Evolutionary conservation across 1,140 invertebrate species (phyloP).

Genomic region (Solenopsis fugax): DNA sequence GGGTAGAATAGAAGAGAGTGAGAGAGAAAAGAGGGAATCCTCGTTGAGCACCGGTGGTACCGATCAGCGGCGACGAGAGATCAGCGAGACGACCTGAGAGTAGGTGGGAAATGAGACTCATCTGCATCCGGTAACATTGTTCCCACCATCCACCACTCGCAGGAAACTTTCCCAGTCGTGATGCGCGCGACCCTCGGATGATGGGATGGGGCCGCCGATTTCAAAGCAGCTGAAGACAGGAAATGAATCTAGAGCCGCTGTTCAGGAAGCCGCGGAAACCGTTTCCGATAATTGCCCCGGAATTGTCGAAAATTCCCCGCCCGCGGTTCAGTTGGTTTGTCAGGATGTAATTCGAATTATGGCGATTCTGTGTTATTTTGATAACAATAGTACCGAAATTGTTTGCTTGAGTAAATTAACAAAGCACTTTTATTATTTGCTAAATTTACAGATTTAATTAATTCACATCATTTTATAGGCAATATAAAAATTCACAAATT

Average conservation of each 20-base stretch:
- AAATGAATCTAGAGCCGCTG: slow-evolving; percentile 70
- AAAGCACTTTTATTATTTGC: background rate
- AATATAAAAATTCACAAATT: background rate
- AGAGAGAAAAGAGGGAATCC: background rate
- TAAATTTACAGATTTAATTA: background rate
- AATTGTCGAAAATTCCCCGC: slow-evolving; percentile 67
- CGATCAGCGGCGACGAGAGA: slow-evolving; percentile 56
- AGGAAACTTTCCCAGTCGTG: slow-evolving; percentile 65
- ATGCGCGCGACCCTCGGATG: slow-evolving; percentile 38
- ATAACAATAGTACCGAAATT: background rate
- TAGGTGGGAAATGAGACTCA: slow-evolving; percentile 72
- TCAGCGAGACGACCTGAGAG: slow-evolving; percentile 45
- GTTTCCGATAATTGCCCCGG: slow-evolving; percentile 67
- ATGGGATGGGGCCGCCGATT: slow-evolving; percentile 52
- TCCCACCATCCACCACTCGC: slow-evolving; percentile 60
- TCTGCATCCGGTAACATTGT: slow-evolving; percentile 78
- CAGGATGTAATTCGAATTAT: slow-evolving; percentile 54
- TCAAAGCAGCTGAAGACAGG: slow-evolving; percentile 68
- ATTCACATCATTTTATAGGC: background rate
- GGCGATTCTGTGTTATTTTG: slow-evolving; percentile 3
- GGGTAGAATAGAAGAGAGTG: background rate
- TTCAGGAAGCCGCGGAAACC: slow-evolving; percentile 67
- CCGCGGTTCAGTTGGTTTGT: slow-evolving; percentile 19
- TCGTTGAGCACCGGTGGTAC: slow-evolving; percentile 26
- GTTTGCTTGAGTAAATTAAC: background rate